Conservation (phyloP, 2,797 vertebrate genomes). For the Molossus molossus region DNA sequence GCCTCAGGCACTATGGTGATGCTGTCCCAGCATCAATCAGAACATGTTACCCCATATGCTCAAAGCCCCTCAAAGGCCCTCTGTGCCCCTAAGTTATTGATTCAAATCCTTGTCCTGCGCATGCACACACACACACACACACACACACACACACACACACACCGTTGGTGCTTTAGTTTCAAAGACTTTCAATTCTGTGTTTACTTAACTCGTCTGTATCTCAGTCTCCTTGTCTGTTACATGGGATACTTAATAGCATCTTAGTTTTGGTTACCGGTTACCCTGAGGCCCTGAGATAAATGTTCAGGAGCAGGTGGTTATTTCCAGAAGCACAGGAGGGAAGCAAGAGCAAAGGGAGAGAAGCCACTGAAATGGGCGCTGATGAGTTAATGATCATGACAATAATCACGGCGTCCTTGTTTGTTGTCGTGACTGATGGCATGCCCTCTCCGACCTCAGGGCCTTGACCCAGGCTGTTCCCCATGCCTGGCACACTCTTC, state of each 20-base stretch:
- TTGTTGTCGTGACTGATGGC: background rate
- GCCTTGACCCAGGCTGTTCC: background rate
- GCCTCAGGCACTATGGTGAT: background rate
- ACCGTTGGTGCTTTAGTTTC: background rate
- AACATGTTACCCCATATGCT: background rate
- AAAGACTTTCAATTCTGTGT: background rate
- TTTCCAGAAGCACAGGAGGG: background rate
- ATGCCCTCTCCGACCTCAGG: background rate
- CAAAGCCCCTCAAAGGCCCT: background rate
- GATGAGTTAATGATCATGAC: background rate
- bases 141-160: background rate
- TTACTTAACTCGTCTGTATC: background rate
- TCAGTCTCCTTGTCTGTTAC: background rate
- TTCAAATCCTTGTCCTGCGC: background rate
- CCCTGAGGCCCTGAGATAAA: background rate
- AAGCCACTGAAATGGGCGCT: background rate
- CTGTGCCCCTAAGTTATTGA: background rate
- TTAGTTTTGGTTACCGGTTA: background rate
- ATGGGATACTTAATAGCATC: conserved; percentile 23
- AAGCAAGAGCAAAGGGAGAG: background rate
- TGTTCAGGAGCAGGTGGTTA: background rate
- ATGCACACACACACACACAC: background rate
- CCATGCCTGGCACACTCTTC: background rate
- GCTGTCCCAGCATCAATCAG: background rate
- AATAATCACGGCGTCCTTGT: background rate